Evolutionary conservation across 1,140 invertebrate genomes (phyloP), one percentile per base, ranked within the genome.

Genomic region (Teleopsis dalmanni): DNA sequence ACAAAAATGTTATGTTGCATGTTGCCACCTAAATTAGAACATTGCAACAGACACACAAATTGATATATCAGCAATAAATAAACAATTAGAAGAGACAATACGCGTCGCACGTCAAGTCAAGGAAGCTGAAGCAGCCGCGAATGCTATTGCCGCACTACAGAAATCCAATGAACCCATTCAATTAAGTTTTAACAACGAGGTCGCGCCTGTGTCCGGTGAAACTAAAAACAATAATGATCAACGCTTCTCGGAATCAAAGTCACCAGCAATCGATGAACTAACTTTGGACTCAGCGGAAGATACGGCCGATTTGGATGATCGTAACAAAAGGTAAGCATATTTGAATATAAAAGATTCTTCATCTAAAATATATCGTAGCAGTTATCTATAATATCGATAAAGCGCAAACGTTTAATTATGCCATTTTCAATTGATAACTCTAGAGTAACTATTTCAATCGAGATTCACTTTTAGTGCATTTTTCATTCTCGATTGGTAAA

Each of bases 281-380:
- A 72, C 76, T 2, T 64, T 83, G 26, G 82, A 83, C 54, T 73
- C 74, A 7, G 76, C 78, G 37, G 75, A 78, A 26, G 79, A 80
- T 51, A 68, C 75, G 34, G 83, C 80, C 55, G 85, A 87, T 60
- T 45, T 65, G 44, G 83, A 87, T 60, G 83, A 85, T 65, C 78
- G 85, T 59, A 84, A 88, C 70, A 88, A 89, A 63, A 79, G 82
- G 76, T 78, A 55, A 47, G 21, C 13, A 22, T 27, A n/a, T n/a
- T n/a, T n/a, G n/a, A n/a, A n/a, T n/a, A n/a, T n/a, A n/a, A 37
- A 27, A 22, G 23, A 36, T 16, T 38, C 31, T 40, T 26, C 7
- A 29, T 10, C 13, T n/a, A 34, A 34, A 34, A 34, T n/a, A 34
- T n/a, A 4, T n/a, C 33, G 16, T 34, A 5, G 13, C 4, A 34